These are phyloP conservation scores for Campoletis raptor DNA, from an alignment of 2,888 invertebrate genomes.

Conservation along the genomic window DNA sequence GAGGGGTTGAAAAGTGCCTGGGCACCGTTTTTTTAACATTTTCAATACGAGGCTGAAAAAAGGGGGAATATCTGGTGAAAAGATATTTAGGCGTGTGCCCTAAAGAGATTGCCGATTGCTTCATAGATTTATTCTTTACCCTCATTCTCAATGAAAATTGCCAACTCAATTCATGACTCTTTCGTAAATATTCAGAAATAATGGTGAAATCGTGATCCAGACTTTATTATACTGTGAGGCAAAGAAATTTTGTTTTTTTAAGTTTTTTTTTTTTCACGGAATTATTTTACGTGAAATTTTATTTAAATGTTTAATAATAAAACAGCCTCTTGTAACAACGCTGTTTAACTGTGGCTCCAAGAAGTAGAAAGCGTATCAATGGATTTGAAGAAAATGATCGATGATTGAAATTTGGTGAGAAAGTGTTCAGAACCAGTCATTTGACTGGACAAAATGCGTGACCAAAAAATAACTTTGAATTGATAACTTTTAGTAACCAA, in stretches of 20 bases:
- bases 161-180: neutral
- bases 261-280: neutral
- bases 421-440: neutral
- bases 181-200: neutral
- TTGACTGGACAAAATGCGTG: neutral
- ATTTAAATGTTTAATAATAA: neutral
- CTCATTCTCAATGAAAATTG: conserved; percentile 1
- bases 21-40: conserved; percentile 67
- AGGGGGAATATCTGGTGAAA: conserved; percentile 48
- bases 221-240: neutral
- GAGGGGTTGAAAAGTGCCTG: conserved; percentile 71
- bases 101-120: conserved; percentile 31
- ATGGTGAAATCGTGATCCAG: neutral
- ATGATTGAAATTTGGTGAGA: neutral
- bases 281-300: neutral
- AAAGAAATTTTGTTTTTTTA: neutral
- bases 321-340: neutral
- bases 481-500: neutral
- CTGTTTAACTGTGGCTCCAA: no score
- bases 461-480: neutral
- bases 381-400: no score
- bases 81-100: conserved; percentile 49
- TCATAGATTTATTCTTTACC: conserved; percentile 23
- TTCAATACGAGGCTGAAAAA: conserved; percentile 10
- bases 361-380: no score